Evolutionary conservation across 2,888 invertebrate genomes (phyloP).

Genomic region (Halictus ligatus): DNA sequence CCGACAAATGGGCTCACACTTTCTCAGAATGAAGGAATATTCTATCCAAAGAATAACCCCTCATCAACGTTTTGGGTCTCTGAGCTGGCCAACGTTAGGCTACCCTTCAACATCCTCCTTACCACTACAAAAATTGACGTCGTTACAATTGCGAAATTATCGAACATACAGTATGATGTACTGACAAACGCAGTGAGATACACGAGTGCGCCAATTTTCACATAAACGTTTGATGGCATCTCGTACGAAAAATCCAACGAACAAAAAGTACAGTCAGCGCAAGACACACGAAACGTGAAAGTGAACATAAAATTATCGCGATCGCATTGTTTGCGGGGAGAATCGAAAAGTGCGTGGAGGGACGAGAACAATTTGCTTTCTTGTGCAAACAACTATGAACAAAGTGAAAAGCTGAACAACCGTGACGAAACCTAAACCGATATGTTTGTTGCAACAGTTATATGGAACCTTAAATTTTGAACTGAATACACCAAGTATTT

Average conservation of each 20-base stretch:
- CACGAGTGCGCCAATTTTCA: conserved; percentile 54
- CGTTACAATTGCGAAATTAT: conserved; percentile 33
- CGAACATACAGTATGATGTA: background rate
- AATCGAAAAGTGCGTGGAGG: conserved; percentile 34
- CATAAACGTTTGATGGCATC: conserved; percentile 65
- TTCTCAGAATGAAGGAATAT: background rate
- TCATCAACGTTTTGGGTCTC: background rate
- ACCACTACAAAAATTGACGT: conserved; percentile 3
- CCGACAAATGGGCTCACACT: background rate
- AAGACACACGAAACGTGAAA: background rate
- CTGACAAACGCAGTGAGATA: conserved; percentile 25
- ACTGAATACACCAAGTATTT: background rate
- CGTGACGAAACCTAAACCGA: background rate
- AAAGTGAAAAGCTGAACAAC: background rate
- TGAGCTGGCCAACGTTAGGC: no score
- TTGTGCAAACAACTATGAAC: conserved; percentile 4
- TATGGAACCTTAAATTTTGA: background rate
- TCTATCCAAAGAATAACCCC: background rate
- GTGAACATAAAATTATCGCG: conserved; percentile 9
- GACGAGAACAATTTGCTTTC: background rate
- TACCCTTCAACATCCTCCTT: background rate
- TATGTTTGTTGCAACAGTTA: background rate
- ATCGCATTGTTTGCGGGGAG: background rate
- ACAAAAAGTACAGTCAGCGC: conserved; percentile 18
- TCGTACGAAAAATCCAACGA: conserved; percentile 43